Conservation (phyloP, 2,888 invertebrate genomes). For the Synanthedon vespiformis region DNA sequence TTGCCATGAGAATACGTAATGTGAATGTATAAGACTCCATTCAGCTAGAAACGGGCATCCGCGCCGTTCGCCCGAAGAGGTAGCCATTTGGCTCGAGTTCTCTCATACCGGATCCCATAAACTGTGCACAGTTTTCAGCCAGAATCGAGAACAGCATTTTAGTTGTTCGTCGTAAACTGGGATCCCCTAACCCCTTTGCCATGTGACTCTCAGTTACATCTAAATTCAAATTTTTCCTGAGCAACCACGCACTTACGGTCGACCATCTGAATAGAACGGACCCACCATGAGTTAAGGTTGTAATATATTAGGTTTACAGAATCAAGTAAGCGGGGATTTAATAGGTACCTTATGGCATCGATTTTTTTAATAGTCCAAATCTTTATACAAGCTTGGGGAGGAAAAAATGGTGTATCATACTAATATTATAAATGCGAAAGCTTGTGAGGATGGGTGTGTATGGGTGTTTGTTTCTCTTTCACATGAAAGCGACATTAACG, state of each 20-base stretch:
- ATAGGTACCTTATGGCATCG: no score
- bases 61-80: constrained; percentile 52
- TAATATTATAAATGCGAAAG: no score
- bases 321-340: constrained; percentile 7
- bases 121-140: constrained; percentile 52
- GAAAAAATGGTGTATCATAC: no score
- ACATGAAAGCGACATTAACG: no score
- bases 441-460: no score
- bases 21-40: constrained; percentile 24
- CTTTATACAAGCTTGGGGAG: no score
- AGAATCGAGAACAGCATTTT: constrained; percentile 57
- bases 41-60: constrained; percentile 50
- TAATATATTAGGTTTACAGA: constrained; percentile 30
- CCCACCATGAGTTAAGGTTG: constrained; percentile 11
- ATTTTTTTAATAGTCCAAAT: no score
- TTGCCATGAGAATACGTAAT: constrained; percentile 29
- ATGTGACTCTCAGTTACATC: constrained; percentile 47
- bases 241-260: constrained; percentile 23
- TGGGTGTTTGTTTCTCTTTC: no score
- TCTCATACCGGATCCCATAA: constrained; percentile 54
- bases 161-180: constrained; percentile 57
- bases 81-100: constrained; percentile 55
- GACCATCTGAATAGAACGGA: constrained; percentile 46
- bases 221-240: constrained; percentile 62
- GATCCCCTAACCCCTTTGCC: constrained; percentile 43